These are phyloP conservation scores for Hypomecis punctinalis DNA, from an alignment of 2,888 invertebrate genomes.

Conservation along the genomic window DNA sequence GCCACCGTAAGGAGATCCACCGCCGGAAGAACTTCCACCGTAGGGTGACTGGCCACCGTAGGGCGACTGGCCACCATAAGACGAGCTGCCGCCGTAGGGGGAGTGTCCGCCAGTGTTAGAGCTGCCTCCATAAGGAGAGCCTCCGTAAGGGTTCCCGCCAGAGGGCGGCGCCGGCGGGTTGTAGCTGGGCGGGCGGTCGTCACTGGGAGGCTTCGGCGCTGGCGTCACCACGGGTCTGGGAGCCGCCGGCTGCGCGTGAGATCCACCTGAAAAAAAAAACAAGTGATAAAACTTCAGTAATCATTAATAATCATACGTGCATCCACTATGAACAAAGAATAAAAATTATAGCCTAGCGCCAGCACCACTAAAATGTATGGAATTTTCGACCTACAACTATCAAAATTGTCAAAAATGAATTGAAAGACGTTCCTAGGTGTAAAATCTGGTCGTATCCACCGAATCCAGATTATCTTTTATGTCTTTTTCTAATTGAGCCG, in stretches of 20 bases:
- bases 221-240: constrained; percentile 63
- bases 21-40: constrained; percentile 49
- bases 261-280: constrained; percentile 67
- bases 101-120: constrained; percentile 38
- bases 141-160: constrained; percentile 47
- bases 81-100: constrained; percentile 42
- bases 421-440: no score
- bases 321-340: no score
- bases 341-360: no score
- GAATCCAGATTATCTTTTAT: no score
- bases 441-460: no score
- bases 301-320: no score
- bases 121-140: constrained; percentile 42
- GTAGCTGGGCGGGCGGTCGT: constrained; percentile 72
- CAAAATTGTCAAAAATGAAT: no score
- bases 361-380: no score
- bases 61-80: constrained; percentile 43
- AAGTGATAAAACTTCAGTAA: not conserved
- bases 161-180: constrained; percentile 75
- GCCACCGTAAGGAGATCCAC: constrained; percentile 55
- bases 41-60: constrained; percentile 43
- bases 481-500: no score
- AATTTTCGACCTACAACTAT: no score
- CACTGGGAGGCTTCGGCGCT: constrained; percentile 59
- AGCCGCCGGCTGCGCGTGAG: constrained; percentile 68